Percentiles rank a stretch among this genome's conserved stretches.
Conservation (phyloP, 1,140 invertebrate genomes). For the Gonatopus flavifemur region DNA sequence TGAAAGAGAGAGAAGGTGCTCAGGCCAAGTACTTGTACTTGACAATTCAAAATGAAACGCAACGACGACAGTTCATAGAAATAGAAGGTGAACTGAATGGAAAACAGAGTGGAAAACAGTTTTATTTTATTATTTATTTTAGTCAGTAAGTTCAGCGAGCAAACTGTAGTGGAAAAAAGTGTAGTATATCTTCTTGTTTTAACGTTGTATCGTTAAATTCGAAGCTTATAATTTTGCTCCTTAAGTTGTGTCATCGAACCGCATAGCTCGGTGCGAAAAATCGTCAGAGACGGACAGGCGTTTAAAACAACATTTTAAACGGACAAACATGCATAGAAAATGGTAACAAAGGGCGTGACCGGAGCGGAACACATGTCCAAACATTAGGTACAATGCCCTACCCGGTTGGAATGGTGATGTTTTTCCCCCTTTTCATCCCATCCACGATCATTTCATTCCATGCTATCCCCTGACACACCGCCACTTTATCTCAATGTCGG, state of each 20-base stretch:
- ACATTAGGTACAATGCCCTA: slow-evolving; percentile 54
- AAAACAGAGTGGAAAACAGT: too few species aligned
- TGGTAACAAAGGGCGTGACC: slow-evolving; percentile 58
- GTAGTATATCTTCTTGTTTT: too few species aligned
- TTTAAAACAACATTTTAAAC: slow-evolving; percentile 54
- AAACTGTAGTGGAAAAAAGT: too few species aligned
- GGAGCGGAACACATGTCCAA: slow-evolving; percentile 60
- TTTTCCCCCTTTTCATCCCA: slow-evolving; percentile 3
- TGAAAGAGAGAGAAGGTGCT: slow-evolving; percentile 14
- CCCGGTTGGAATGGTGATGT: slow-evolving; percentile 45
- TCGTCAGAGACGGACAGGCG: too few species aligned
- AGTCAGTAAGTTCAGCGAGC: too few species aligned
- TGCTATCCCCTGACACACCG: background rate
- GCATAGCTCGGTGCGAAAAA: too few species aligned
- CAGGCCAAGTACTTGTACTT: slow-evolving; percentile 30
- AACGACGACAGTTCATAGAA: background rate
- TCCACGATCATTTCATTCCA: background rate
- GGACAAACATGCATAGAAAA: slow-evolving; percentile 52
- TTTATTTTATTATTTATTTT: background rate
- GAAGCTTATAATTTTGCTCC: too few species aligned
- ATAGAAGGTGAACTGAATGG: too few species aligned
- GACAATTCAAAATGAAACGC: slow-evolving; percentile 29
- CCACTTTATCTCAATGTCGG: slow-evolving; percentile 8
- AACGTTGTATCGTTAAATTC: too few species aligned
- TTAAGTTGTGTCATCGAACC: too few species aligned